These are phyloP conservation scores for Zaprionus davidi DNA, from an alignment of 1,140 invertebrate species.

Conservation along the genomic window DNA sequence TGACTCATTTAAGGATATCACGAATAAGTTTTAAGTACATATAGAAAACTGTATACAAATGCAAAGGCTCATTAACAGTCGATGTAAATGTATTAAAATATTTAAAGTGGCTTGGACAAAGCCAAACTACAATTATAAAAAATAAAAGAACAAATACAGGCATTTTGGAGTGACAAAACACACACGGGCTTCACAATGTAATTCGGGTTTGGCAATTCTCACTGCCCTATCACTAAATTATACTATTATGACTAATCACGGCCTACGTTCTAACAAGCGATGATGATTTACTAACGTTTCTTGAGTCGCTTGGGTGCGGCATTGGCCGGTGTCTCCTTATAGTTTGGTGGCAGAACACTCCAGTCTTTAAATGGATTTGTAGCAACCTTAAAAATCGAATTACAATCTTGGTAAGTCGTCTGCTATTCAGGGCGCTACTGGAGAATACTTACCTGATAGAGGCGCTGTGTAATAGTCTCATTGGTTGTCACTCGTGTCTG, in stretches of 20 bases:
- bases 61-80: constrained; percentile 9
- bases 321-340: constrained; percentile 77
- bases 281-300: constrained; percentile 81
- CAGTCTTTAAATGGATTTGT: constrained; percentile 92
- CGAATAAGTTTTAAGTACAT: constrained; percentile 8
- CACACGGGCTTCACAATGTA: constrained; percentile 52
- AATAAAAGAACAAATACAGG: constrained; percentile 21
- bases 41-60: constrained; percentile 10
- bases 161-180: constrained; percentile 69
- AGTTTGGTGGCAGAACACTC: constrained; percentile 86
- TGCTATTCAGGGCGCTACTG: constrained; percentile 46
- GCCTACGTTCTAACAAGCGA: constrained; percentile 45
- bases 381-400: constrained; percentile 86
- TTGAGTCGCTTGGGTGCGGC: constrained; percentile 79
- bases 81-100: constrained; percentile 12
- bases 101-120: constrained; percentile 9
- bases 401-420: constrained; percentile 87
- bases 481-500: constrained; percentile 88
- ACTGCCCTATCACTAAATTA: constrained; percentile 29
- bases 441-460: constrained; percentile 82
- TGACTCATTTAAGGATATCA: constrained; percentile 40
- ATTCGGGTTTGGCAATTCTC: constrained; percentile 49
- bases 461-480: constrained; percentile 84
- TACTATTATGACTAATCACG: constrained; percentile 55
- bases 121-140: not conserved